Base-by-base conservation (phyloP, 1,140 invertebrate genomes). In the Drosophila murphyi region DNA sequence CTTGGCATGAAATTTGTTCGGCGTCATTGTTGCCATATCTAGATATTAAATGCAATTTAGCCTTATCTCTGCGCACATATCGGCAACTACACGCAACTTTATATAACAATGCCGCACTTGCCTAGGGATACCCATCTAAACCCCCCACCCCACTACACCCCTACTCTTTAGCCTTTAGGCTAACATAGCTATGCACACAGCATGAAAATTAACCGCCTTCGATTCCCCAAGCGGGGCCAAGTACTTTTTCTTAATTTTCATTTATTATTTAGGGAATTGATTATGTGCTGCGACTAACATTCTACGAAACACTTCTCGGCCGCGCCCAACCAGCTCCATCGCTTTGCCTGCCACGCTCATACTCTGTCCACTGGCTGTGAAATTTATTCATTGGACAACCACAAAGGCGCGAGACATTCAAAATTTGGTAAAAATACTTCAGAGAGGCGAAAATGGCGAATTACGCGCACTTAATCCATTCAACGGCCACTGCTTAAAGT, bases 231-330 rank as follows among this genome's bases (percentile, higher is more conserved):
- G 70, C 52, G 60, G 43, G 41, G 20, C 50, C 59, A 43, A 64
- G 73, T 60, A 73, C 39, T 70, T 73, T 77, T 73, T 73, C 74
- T 69, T 64, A 59, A 77, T 78, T 71, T 77, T 74, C 81, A 68
- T 72, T 78, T 85, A 75, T 85, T 85, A 80, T 85, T 80, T 69
- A 62, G 69, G 69, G 78, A 85, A 85, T 85, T 85, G 80, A 78
- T 78, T 85, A 80, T 76, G 75, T 64, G 71, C 54, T 43, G 51
- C 50, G 57, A 5, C 31, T 70, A 52, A 74, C 67, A 61, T 60
- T 61, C 57, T 6, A 35, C 28, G 35, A 56, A 51, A 20, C 20
- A 20, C 20, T 20, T 20, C 20, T 20, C 20, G 20, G 20, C 43
- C 47, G 34, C 10, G 29, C 34, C 39, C 20, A 45, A 39, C 29